Evolutionary conservation across 2,113 vertebrate species (phyloP).

Genomic region (Notechis scutatus): DNA sequence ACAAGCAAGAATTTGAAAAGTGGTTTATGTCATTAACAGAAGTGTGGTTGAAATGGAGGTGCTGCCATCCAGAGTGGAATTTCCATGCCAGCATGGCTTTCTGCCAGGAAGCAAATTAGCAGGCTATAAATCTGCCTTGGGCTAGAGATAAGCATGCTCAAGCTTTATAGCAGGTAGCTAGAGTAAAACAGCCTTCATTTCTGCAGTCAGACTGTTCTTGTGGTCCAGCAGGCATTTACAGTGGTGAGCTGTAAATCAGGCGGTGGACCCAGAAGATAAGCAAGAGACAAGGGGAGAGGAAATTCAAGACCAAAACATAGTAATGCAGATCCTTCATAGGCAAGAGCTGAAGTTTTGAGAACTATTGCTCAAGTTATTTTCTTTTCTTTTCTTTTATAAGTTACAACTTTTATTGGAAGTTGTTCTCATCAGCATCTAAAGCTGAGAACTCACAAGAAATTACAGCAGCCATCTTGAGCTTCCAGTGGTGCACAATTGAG

Average conservation of each 20-base stretch:
- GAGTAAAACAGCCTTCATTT: neutral
- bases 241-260: neutral
- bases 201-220: neutral
- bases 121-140: neutral
- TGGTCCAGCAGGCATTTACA: neutral
- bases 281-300: neutral
- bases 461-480: neutral
- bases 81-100: neutral
- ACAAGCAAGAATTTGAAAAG: neutral
- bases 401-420: neutral
- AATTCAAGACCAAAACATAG: neutral
- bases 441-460: neutral
- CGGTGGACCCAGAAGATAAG: neutral
- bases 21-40: neutral
- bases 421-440: neutral
- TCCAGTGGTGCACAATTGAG: neutral
- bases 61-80: neutral
- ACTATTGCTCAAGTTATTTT: too few relatives aligned
- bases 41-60: neutral
- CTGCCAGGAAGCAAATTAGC: neutral
- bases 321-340: neutral
- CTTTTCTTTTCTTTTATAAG: too few relatives aligned
- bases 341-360: neutral
- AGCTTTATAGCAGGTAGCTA: neutral
- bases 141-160: neutral